Evolutionary conservation across 2,113 vertebrate species (phyloP), one percentile per base, ranked within the genome.

Genomic region (Athene cunicularia): DNA sequence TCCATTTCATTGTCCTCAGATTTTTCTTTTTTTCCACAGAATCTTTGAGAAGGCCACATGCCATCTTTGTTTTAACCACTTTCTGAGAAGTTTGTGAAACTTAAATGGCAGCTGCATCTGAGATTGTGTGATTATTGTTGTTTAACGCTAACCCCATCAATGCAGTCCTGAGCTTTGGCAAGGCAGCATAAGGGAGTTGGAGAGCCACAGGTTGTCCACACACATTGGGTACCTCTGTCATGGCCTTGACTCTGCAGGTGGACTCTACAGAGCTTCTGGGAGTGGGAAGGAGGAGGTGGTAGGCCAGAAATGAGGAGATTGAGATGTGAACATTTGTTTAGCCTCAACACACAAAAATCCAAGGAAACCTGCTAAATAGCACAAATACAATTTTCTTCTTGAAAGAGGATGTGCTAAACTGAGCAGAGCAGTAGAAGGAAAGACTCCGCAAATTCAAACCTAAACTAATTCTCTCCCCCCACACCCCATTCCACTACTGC

Each of bases 191-290:
- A 80, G 14, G 43, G 23, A 74, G 33, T 19, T 0, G 1, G 59
- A 80, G 43, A 60, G 45, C 58, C 41, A 35, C 0, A 0, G 45
- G 12, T 43, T 91, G 56, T 75, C 33, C 10, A 2, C 2, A 16
- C 3, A 39, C 39, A 39, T 6, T 94, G 20, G 33, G 22, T 68
- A 43, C 32, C 2, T 3, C 37, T 82, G 3, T 50, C 24, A 20
- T 45, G 37, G 11, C 41, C 47, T 71, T 71, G 37, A 30, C 35
- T 70, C 20, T 82, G 24, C 1, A 1, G 20, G 24, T 56, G 33
- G 74, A 37, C 35, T 68, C 73, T 79, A 50, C 14, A 80, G 41
- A 71, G 50, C 28, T 88, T 82, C 13, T 0, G 2, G 15, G 41
- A 6, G 0, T 62, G 30, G 55, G 47, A 82, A n/a, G 33, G 8